Base-by-base conservation (phyloP, 2,888 invertebrate genomes). In the Pseudococcus longispinus region DNA sequence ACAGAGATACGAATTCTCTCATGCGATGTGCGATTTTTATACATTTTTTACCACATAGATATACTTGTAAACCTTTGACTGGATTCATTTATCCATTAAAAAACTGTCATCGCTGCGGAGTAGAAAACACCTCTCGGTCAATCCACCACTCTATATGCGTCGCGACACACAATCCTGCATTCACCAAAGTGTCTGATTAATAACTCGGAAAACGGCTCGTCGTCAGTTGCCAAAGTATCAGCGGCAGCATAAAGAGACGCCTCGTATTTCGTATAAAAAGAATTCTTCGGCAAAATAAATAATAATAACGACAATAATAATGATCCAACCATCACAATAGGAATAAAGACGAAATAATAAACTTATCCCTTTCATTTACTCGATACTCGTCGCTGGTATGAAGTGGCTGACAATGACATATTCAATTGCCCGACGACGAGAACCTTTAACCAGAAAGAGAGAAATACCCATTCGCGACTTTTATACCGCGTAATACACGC, bases 281-380 rank as follows among this genome's bases (percentile, higher is more conserved):
- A 70, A 23, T 60, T 20, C 20, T 18, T 55, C n/a, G n/a, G 6
- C 20, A 60, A 13, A 60, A 60, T 60, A 60, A 60, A 60, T 60
- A 11, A 60, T 60, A 60, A 60, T 55, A 55, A 37, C 37, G 37
- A 37, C 37, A 37, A 55, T 60, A 60, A 60, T 60, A 23, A 60
- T 60, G 23, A 60, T 60, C 23, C 23, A 60, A 23, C 26, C 29
- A 29, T 70, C 29, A 80, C 77, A 80, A 80, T 80, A 80, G 26
- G 29, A 74, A 85, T 85, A 46, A 84, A 84, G 84, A 85, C 74
- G 85, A 70, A 85, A 85, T 85, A 85, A 85, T 85, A 85, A 85
- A 85, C 85, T 85, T 85, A 85, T 85, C 85, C 85, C 74, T 85
- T 85, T 84, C 60, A 37, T 80, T 42, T 42, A 80, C 77, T 70